Conservation (phyloP, 2,888 invertebrate genomes). For the Polietes domitor region DNA sequence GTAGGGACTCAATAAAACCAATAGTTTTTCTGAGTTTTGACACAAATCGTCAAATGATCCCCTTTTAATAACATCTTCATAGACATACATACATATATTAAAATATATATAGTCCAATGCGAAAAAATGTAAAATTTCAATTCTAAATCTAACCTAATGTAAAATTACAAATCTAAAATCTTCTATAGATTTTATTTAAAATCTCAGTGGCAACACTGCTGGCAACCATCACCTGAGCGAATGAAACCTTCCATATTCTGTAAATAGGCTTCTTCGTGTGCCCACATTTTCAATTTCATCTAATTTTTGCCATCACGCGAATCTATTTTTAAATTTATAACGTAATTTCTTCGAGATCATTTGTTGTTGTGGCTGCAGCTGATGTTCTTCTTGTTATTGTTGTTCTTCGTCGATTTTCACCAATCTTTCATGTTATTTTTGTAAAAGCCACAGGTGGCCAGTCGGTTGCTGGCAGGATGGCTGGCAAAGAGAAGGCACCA, state of each 20-base stretch:
- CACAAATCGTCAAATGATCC: no score
- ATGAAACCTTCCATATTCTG: neutral
- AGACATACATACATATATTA: no score
- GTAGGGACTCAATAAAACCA: no score
- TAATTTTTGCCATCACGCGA: conserved; percentile 20
- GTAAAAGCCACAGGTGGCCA: conserved; percentile 56
- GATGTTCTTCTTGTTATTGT: no score
- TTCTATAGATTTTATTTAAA: no score
- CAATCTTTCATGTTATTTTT: neutral
- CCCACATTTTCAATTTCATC: neutral
- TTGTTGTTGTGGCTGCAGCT: neutral
- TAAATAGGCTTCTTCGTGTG: conserved; percentile 7
- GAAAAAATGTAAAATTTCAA: no score
- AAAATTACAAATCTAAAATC: no score
- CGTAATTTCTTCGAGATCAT: conserved; percentile 40
- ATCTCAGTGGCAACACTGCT: no score
- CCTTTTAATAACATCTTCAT: no score
- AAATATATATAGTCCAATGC: no score
- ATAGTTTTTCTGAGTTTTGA: no score
- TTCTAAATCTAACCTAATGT: no score
- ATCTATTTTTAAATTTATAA: conserved; percentile 55
- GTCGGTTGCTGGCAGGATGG: neutral
- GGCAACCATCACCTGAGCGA: neutral
- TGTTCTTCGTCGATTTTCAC: neutral
- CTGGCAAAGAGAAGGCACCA: neutral